These are phyloP conservation scores for Psittacula derbiana DNA, from an alignment of 2,797 vertebrate species.

Conservation along the genomic window DNA sequence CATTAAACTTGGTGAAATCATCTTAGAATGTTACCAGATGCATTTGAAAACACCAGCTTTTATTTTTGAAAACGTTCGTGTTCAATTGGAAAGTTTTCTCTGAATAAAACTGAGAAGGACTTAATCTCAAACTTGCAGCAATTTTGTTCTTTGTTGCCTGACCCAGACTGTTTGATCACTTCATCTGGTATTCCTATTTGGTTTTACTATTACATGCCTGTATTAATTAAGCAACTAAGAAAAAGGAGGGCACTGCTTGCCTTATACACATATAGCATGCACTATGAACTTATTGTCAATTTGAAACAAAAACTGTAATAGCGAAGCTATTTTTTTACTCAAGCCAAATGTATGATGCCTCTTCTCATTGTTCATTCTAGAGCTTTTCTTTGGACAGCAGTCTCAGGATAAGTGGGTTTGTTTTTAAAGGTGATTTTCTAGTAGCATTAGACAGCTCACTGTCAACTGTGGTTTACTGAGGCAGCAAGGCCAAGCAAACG, in stretches of 20 bases:
- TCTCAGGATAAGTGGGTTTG: background rate
- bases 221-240: background rate
- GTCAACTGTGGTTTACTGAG: background rate
- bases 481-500: background rate
- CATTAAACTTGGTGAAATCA: background rate
- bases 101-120: background rate
- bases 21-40: background rate
- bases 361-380: background rate
- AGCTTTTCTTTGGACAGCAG: background rate
- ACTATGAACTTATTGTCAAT: background rate
- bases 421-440: background rate
- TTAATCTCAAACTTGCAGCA: background rate
- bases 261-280: background rate
- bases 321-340: background rate
- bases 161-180: background rate
- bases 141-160: background rate
- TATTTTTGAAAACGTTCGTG: background rate
- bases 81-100: background rate
- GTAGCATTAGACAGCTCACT: background rate
- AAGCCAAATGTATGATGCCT: background rate
- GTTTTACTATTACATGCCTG: background rate
- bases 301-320: background rate
- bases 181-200: background rate
- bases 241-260: background rate
- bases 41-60: background rate